Conservation (phyloP, 2,113 vertebrate genomes). For the Centropus unirufus region DNA sequence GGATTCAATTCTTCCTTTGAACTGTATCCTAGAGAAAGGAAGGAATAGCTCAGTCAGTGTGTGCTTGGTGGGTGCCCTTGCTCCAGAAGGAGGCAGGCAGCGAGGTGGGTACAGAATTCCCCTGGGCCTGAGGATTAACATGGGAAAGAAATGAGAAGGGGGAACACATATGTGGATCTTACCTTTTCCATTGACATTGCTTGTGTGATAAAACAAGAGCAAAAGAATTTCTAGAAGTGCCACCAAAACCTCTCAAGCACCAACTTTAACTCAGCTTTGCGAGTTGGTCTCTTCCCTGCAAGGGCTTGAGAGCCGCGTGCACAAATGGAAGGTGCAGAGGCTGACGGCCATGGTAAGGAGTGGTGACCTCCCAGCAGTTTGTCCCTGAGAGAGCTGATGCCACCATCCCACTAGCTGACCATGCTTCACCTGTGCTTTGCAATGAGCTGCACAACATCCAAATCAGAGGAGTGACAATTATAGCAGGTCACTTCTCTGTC, state of each 20-base stretch:
- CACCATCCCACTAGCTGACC: rapidly evolving
- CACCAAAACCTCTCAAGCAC: background rate
- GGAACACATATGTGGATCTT: background rate
- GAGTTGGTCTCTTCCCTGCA: background rate
- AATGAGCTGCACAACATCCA: rapidly evolving
- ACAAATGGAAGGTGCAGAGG: background rate
- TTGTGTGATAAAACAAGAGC: background rate
- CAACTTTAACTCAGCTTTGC: background rate
- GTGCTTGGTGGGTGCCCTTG: background rate
- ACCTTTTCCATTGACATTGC: background rate
- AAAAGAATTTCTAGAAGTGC: background rate
- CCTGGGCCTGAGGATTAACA: background rate
- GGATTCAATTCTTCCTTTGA: conserved; percentile 80
- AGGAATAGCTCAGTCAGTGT: conserved; percentile 31
- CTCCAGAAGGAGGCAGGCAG: background rate
- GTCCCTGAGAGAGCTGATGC: background rate
- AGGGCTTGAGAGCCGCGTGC: background rate
- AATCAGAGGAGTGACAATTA: background rate
- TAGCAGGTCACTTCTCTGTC: background rate
- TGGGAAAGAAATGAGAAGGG: background rate
- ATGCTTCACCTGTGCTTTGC: background rate
- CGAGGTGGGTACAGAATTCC: background rate
- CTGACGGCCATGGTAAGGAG: rapidly evolving
- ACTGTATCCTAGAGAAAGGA: conserved; percentile 80
- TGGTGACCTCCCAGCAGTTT: background rate